Percentiles rank a stretch among this genome's conserved stretches.
Conservation (phyloP, 2,113 vertebrate genomes). For the Macaca nemestrina region DNA sequence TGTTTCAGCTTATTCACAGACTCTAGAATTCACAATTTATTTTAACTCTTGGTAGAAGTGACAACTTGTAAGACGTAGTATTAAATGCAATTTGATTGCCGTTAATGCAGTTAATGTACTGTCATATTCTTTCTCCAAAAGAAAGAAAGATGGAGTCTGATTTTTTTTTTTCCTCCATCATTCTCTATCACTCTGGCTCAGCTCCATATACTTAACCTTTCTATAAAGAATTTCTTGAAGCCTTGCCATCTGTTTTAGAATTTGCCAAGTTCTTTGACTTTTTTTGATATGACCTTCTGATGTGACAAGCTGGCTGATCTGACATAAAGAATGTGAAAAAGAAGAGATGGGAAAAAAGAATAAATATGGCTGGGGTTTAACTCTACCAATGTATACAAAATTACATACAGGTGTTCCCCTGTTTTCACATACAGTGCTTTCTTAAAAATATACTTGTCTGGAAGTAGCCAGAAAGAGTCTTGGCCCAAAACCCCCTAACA, state of each 20-base stretch:
- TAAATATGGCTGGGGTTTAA: not conserved
- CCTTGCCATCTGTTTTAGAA: not conserved
- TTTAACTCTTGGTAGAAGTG: conserved; percentile 12
- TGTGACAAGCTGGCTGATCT: not conserved
- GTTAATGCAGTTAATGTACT: not conserved
- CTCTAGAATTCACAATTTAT: conserved; percentile 38
- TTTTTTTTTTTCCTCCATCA: fast-evolving
- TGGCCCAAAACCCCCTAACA: no score
- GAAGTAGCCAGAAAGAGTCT: no score
- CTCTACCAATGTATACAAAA: not conserved
- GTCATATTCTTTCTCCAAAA: not conserved
- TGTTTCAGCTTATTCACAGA: conserved; percentile 10
- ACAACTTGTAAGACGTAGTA: not conserved
- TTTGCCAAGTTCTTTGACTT: not conserved
- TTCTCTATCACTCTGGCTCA: not conserved
- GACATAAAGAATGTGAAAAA: conserved; percentile 15
- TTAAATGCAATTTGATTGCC: not conserved
- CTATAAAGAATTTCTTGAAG: not conserved
- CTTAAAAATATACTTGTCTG: not conserved
- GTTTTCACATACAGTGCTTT: not conserved
- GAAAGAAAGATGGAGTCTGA: not conserved
- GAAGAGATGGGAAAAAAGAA: not conserved
- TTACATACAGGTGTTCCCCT: not conserved
- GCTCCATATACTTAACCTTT: not conserved
- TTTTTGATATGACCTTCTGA: not conserved